A percentile compares a stretch with the other conserved stretches of the same genome.
These are phyloP conservation scores for Rhipidura dahli DNA, from an alignment of 2,113 vertebrate species.

Conservation along the genomic window DNA sequence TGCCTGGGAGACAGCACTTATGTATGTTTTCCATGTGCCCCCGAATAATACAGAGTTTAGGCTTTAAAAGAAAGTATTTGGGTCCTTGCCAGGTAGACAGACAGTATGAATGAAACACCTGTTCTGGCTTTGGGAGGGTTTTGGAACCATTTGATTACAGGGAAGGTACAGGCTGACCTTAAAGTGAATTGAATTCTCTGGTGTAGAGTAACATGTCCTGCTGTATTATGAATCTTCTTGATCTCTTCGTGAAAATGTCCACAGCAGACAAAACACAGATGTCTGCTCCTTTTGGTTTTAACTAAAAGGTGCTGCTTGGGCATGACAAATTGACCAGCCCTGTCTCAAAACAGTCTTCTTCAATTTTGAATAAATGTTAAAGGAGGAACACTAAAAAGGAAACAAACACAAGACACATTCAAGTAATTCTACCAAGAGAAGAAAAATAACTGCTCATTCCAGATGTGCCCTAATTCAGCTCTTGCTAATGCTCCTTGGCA, in stretches of 20 bases:
- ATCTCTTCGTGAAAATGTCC: background rate
- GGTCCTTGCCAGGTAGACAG: conserved; percentile 60
- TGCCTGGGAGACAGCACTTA: background rate
- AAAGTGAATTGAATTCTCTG: conserved; percentile 39
- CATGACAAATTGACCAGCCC: background rate
- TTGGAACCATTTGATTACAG: conserved; percentile 42
- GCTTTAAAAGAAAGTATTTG: conserved; percentile 50
- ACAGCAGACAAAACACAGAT: conserved; percentile 5
- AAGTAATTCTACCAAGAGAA: background rate
- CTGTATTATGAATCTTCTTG: background rate
- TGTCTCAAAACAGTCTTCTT: background rate
- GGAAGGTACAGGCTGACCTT: conserved; percentile 62
- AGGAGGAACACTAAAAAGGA: background rate
- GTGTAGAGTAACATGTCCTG: conserved; percentile 46
- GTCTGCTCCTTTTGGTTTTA: background rate
- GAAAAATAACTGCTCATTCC: background rate
- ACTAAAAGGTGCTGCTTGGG: background rate
- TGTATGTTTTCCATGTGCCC: background rate
- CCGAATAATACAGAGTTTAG: background rate
- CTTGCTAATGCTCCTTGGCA: background rate
- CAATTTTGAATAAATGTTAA: background rate
- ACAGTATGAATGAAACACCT: conserved; percentile 68
- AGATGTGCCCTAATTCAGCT: background rate
- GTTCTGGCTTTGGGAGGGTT: conserved; percentile 57
- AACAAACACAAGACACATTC: background rate